phyloP scores from a whole-genome alignment of 2,797 vertebrate species.

The Typhlichthys subterraneus region DNA sequence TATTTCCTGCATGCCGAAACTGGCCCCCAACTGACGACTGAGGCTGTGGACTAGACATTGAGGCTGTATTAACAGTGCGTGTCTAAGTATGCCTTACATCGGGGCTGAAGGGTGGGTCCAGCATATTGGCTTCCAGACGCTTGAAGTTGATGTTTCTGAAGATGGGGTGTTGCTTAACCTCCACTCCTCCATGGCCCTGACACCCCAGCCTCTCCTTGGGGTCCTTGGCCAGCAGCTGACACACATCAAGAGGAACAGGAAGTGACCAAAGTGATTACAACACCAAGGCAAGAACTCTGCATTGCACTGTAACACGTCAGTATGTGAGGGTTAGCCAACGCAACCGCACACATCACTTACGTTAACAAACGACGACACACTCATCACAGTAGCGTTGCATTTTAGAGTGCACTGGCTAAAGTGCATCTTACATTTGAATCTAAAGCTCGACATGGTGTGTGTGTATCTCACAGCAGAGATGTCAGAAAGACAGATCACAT shows the following conservation, averaged over 20 bases:
- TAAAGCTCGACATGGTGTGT: not conserved
- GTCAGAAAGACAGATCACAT: constrained; percentile 32
- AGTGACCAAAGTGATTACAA: constrained; percentile 19
- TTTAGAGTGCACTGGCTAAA: too few species aligned
- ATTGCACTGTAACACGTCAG: not conserved
- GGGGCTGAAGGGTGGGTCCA: constrained; percentile 90
- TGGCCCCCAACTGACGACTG: constrained; percentile 16
- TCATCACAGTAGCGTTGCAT: too few species aligned
- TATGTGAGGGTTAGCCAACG: too few species aligned
- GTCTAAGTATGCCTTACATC: constrained; percentile 78
- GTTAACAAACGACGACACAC: too few species aligned
- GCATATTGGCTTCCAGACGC: constrained; percentile 86
- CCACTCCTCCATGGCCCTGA: constrained; percentile 78
- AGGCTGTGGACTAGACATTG: constrained; percentile 17
- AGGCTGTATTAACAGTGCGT: constrained; percentile 1
- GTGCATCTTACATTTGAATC: too few species aligned
- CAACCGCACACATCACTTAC: too few species aligned
- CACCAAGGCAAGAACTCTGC: constrained; percentile 1
- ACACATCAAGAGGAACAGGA: constrained; percentile 17
- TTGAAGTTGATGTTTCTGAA: constrained; percentile 92
- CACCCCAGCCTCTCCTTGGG: constrained; percentile 86
- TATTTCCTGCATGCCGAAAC: constrained; percentile 59
- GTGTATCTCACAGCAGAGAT: constrained; percentile 29
- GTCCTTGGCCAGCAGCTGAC: constrained; percentile 87
- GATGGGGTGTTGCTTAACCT: constrained; percentile 87